Conservation (phyloP, 1,140 invertebrate genomes). For the Chrysoperla carnea region DNA sequence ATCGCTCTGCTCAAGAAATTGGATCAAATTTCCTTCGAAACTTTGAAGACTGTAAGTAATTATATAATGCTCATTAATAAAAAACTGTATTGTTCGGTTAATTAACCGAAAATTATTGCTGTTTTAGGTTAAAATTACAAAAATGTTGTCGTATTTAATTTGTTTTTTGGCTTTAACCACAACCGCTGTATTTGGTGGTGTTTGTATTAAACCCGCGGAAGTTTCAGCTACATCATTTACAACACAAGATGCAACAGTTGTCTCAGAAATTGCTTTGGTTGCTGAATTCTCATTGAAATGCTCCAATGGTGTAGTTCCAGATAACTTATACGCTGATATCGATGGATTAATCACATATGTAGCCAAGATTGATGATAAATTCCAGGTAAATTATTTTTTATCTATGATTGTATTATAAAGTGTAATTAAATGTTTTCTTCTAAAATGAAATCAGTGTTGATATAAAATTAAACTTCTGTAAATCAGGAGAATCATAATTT, state of each 20-base stretch:
- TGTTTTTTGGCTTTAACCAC: too few relatives aligned
- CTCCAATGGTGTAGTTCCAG: slow-evolving; percentile 36
- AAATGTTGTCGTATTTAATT: too few relatives aligned
- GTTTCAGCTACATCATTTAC: slow-evolving; percentile 58
- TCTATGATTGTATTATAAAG: neutral
- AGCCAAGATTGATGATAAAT: slow-evolving; percentile 55
- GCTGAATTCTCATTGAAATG: slow-evolving; percentile 57
- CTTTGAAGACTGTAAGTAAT: too few relatives aligned
- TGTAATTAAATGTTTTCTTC: neutral
- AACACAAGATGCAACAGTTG: slow-evolving; percentile 76
- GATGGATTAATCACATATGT: slow-evolving; percentile 65
- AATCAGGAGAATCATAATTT: too few relatives aligned
- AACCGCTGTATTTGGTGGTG: slow-evolving; percentile 11
- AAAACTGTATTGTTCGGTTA: too few relatives aligned
- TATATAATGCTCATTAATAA: too few relatives aligned
- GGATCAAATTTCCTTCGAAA: too few relatives aligned
- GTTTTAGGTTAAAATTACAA: too few relatives aligned
- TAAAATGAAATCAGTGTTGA: too few relatives aligned
- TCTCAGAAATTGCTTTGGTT: slow-evolving; percentile 65
- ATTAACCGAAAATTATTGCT: too few relatives aligned
- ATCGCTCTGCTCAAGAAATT: too few relatives aligned
- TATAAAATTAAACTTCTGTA: too few relatives aligned
- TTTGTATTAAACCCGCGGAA: slow-evolving; percentile 37
- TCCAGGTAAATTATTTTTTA: slow-evolving; percentile 43
- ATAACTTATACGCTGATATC: slow-evolving; percentile 72